Conservation (phyloP, 2,113 vertebrate genomes). For the Rhea americana region DNA sequence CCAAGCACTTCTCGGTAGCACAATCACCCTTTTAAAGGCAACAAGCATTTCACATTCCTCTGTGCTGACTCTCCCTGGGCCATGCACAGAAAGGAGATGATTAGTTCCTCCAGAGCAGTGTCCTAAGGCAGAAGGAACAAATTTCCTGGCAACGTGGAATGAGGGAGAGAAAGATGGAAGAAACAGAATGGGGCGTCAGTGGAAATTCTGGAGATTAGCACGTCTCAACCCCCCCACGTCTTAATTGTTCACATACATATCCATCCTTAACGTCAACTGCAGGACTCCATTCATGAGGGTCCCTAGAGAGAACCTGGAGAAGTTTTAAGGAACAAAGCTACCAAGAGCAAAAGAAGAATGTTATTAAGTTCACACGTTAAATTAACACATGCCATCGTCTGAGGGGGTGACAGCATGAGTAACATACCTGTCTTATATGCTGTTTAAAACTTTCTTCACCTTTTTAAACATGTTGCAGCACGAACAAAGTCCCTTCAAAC, state of each 20-base stretch:
- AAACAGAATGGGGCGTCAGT: not conserved
- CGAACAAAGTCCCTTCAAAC: not conserved
- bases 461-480: not conserved
- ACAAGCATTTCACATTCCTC: not conserved
- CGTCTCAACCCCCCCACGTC: not conserved
- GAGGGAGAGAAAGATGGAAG: not conserved
- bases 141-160: not conserved
- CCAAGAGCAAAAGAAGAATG: not conserved
- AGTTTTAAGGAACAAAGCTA: not conserved
- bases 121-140: not conserved
- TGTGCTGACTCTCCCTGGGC: not conserved
- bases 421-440: not conserved
- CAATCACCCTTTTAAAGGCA: not conserved
- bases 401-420: not conserved
- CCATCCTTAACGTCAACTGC: not conserved
- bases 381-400: not conserved
- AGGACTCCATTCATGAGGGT: not conserved
- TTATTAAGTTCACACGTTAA: not conserved
- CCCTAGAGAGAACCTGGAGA: not conserved
- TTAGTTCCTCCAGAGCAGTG: not conserved
- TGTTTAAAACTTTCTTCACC: not conserved
- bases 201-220: not conserved
- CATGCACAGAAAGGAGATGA: not conserved
- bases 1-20: not conserved
- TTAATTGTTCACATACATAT: not conserved